Conservation (phyloP, 2,888 invertebrate genomes). For the Diloba caeruleocephala region DNA sequence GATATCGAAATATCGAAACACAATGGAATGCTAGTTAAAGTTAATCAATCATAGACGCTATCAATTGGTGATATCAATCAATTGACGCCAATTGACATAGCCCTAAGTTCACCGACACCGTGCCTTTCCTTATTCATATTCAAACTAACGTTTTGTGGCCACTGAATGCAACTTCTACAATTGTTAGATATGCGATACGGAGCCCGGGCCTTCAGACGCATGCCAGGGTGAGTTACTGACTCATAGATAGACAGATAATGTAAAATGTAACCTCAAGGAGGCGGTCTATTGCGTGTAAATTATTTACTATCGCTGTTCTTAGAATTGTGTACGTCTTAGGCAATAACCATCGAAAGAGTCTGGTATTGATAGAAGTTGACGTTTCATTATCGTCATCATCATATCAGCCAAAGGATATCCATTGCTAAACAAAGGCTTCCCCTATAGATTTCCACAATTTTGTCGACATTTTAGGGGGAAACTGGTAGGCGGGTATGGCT, state of each 20-base stretch:
- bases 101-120: slow-evolving; percentile 61
- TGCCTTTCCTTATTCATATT: slow-evolving; percentile 59
- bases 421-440: too few species aligned
- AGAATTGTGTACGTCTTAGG: too few species aligned
- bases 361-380: too few species aligned
- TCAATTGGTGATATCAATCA: slow-evolving; percentile 45
- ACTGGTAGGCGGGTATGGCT: too few species aligned
- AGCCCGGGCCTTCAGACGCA: slow-evolving; percentile 34
- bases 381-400: too few species aligned
- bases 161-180: slow-evolving; percentile 43
- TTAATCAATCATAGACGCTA: slow-evolving; percentile 49
- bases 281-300: slow-evolving; percentile 3
- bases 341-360: too few species aligned
- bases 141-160: slow-evolving; percentile 45
- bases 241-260: slow-evolving; percentile 25
- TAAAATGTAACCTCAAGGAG: slow-evolving; percentile 15
- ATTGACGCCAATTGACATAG: slow-evolving; percentile 64
- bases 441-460: too few species aligned
- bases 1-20: neutral
- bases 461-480: too few species aligned
- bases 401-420: too few species aligned
- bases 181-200: slow-evolving; percentile 35
- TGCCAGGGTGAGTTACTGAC: slow-evolving; percentile 25
- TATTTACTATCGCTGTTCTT: too few species aligned
- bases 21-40: slow-evolving; percentile 33